Conservation (phyloP, 2,113 vertebrate genomes). For the Clupea harengus region DNA sequence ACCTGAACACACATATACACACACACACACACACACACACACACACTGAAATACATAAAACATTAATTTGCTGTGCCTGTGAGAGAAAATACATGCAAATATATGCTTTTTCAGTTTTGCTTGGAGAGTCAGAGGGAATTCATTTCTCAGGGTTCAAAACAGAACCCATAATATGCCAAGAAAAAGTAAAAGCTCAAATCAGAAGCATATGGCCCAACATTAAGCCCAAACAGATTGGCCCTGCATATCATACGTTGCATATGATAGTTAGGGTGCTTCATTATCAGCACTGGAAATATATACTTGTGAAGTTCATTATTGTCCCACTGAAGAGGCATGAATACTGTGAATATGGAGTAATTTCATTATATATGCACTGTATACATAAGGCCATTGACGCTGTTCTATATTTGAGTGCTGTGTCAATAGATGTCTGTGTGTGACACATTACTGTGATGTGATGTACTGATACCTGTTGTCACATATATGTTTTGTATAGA, state of each 20-base stretch:
- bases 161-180: neutral
- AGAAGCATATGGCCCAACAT: neutral
- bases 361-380: too few relatives aligned
- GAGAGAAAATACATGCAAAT: slow-evolving; percentile 3
- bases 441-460: neutral
- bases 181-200: neutral
- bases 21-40: slow-evolving; percentile 24
- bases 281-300: neutral
- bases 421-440: neutral
- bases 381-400: neutral
- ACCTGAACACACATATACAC: slow-evolving; percentile 25
- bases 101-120: slow-evolving; percentile 1
- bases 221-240: neutral
- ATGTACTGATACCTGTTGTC: neutral
- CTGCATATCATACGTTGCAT: neutral
- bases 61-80: slow-evolving; percentile 2
- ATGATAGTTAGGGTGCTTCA: neutral
- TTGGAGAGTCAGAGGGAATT: neutral
- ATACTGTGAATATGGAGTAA: too few relatives aligned
- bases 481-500: neutral
- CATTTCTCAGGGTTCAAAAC: neutral
- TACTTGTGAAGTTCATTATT: too few relatives aligned
- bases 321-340: too few relatives aligned
- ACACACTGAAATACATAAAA: slow-evolving; percentile 21
- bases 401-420: neutral